Evolutionary conservation across 2,888 invertebrate genomes (phyloP), one percentile per base, ranked within the genome.

Genomic region (Volucella bombylans): DNA sequence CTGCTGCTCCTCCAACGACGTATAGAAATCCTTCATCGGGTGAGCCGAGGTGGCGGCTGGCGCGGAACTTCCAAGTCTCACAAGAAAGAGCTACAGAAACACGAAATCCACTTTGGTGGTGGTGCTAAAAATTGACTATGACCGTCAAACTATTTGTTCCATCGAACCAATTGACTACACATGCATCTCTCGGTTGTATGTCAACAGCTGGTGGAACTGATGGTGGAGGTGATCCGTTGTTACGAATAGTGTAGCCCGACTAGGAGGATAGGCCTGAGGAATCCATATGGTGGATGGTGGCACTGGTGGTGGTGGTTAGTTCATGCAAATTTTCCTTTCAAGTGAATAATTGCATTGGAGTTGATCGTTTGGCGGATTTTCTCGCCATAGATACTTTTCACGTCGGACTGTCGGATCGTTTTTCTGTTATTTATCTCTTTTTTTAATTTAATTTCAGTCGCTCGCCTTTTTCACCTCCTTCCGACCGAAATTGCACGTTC

Each of bases 131-230:
- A 85, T 76, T 85, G 80, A 68, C 81, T 85, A 81, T 85, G 85
- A 85, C 85, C 81, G 85, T 85, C 85, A 81, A 85, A 85, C 85
- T 81, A 85, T 85, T 85, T 85, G 83, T 85, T 85, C 74, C 83
- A 80, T 80, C 80, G 83, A 85, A 85, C 85, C 85, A 85, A 85
- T 81, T 81, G 85, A 77, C 85, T 81, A 72, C 83, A 85, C 83
- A 80, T 76, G 76, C 61, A 85, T 85, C 71, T 83, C 65, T 31
- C 31, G 31, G 64, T 59, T 79, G 65, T 59, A 76, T 76, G 71
- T 80, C 71, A 73, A 50, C 65, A 71, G 57, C 68, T 69, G 57
- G 18, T 31, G 31, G 31, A 31, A 31, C 31, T 31, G 31, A 31
- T 31, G 4, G 31, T 31, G 31, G 31, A 6, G 31, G 31, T 31